phyloP scores from a whole-genome alignment of 2,797 vertebrate species.

The Brachyalestes nurse region DNA sequence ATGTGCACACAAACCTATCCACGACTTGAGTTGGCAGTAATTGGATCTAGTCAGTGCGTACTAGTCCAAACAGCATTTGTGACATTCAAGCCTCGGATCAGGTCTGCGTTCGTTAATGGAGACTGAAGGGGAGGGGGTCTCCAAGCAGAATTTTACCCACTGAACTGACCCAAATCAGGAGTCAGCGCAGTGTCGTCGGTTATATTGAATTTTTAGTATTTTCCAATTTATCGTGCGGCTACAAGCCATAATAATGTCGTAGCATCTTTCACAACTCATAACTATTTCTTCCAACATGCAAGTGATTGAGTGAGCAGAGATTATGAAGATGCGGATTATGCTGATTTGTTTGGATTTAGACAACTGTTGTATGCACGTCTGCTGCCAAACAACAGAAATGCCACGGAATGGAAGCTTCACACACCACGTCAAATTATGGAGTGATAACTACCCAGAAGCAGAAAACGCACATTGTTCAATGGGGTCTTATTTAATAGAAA shows the following conservation, averaged over 20 bases:
- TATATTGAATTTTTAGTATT: too few relatives aligned
- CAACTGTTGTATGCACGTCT: not conserved
- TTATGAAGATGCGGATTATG: not conserved
- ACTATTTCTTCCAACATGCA: too few relatives aligned
- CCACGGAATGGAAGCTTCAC: not conserved
- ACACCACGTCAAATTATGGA: not conserved
- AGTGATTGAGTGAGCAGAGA: too few relatives aligned
- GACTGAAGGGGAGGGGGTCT: not conserved
- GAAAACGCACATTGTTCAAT: too few relatives aligned
- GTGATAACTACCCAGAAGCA: not conserved
- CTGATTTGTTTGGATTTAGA: not conserved
- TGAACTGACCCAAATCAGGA: not conserved
- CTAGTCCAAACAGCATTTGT: not conserved
- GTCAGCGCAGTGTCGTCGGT: not conserved
- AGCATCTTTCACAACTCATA: too few relatives aligned
- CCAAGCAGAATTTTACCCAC: not conserved
- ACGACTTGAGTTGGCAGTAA: slow-evolving; percentile 3
- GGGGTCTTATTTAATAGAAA: not conserved
- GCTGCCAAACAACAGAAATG: not conserved
- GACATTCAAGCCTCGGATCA: not conserved
- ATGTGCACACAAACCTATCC: slow-evolving; percentile 17
- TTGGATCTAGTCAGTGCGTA: not conserved
- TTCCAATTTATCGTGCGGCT: too few relatives aligned
- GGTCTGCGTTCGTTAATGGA: not conserved
- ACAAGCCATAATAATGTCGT: too few relatives aligned